Evolutionary conservation across 1,140 invertebrate species (phyloP).

Genomic region (Pollicipes pollicipes): DNA sequence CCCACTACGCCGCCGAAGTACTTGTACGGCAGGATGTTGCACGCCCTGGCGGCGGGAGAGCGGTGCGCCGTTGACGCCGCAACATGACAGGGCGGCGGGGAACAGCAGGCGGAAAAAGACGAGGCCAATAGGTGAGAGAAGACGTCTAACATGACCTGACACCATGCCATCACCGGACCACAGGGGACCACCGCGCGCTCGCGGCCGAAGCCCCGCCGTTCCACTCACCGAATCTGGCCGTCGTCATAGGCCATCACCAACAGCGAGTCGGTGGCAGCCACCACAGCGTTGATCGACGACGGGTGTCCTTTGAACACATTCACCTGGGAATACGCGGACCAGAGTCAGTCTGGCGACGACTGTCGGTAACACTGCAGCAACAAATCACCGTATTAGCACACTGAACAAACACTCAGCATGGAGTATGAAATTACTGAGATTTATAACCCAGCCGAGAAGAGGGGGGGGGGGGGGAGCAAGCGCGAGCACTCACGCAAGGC

Average conservation of each 20-base stretch:
- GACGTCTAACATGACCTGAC: not conserved
- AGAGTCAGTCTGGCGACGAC: constrained; percentile 57
- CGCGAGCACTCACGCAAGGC: too few relatives aligned
- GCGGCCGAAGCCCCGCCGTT: not conserved
- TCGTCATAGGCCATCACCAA: constrained; percentile 70
- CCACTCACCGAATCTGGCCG: constrained; percentile 48
- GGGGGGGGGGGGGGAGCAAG: too few relatives aligned
- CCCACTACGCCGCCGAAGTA: constrained; percentile 62
- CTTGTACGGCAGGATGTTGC: constrained; percentile 31
- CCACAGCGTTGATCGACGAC: constrained; percentile 57
- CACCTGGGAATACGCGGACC: constrained; percentile 10
- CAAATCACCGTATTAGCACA: constrained; percentile 37
- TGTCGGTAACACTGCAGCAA: constrained; percentile 38
- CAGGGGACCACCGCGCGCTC: too few relatives aligned
- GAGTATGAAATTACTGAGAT: too few relatives aligned
- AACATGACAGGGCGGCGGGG: too few relatives aligned
- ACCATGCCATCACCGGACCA: not conserved
- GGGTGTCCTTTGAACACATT: constrained; percentile 34
- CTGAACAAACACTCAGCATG: too few relatives aligned
- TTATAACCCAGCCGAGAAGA: too few relatives aligned
- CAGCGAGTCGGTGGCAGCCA: constrained; percentile 69
- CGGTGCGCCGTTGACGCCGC: too few relatives aligned
- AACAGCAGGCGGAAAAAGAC: too few relatives aligned
- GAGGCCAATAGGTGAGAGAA: too few relatives aligned
- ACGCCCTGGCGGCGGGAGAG: constrained; percentile 6